Evolutionary conservation across 2,888 invertebrate genomes (phyloP), one percentile per base, ranked within the genome.

Genomic region (Tachina lurida): DNA sequence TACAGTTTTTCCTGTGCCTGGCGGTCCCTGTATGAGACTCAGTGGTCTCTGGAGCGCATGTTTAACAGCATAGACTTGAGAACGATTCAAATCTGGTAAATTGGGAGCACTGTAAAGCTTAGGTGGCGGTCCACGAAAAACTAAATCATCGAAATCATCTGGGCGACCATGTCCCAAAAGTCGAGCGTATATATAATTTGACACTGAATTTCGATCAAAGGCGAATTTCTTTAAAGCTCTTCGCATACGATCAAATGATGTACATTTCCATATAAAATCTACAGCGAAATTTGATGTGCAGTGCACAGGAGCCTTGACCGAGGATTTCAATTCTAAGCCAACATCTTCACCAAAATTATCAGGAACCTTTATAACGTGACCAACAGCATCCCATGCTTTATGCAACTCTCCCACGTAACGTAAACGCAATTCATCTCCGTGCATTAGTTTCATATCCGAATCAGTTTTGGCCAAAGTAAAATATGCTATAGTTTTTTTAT

Each of bases 221-320:
- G 99, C 98, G 93, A 99, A 99, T 92, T 97, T 97, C 75, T 97
- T 95, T 84, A 99, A 93, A 0, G 99, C 98, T 71, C 97, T 94
- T 91, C 98, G 97, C 99, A 99, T 99, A 89, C 98, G 95, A 93
- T 99, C 99, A 93, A 99, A 99, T 41, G 98, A 98, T 1, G 99
- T 99, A 88, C 98, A 98, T 93, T 99, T 99, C 99, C 99, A 99
- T 71, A 99, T 99, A 93, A 99, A 99, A 93, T 99, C 99, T 7
- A 99, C 98, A 0, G 98, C 97, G 93, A 99, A 99, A 93, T 98
- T 98, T 88, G 97, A 97, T 68, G 97, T 97, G 93, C 97, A 97
- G 89, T 99, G 98, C 0, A 96, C 96, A 0, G 99, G 99, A 0
- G 98, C 98, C 31, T 97, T 98, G 2, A 96, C 95, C 88, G 96